A percentile compares a stretch with the other conserved stretches of the same genome.
phyloP scores from a whole-genome alignment of 2,888 invertebrate genomes.

The Abrostola triplasia region DNA sequence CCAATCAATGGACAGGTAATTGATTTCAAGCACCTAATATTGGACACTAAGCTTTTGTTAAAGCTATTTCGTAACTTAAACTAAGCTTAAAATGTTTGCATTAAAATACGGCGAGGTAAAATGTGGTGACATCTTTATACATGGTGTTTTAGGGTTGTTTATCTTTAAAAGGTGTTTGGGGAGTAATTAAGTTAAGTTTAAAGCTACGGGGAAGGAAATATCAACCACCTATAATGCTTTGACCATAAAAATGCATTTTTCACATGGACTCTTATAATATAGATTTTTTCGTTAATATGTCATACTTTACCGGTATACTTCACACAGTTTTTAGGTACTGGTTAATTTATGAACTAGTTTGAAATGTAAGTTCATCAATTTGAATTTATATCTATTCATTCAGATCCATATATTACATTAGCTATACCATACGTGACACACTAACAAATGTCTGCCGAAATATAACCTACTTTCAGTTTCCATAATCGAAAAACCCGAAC shows the following conservation, averaged over 20 bases:
- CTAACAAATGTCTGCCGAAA: too few relatives aligned
- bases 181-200: conserved; percentile 7
- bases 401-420: too few relatives aligned
- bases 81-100: conserved; percentile 49
- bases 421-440: too few relatives aligned
- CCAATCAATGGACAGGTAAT: conserved; percentile 88
- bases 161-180: conserved; percentile 15
- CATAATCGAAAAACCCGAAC: too few relatives aligned
- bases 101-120: conserved; percentile 29
- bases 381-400: too few relatives aligned
- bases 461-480: too few relatives aligned
- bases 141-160: conserved; percentile 29
- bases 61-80: conserved; percentile 52
- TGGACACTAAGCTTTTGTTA: conserved; percentile 67
- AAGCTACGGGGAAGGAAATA: neutral
- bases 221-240: neutral
- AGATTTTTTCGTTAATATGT: too few relatives aligned
- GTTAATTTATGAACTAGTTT: too few relatives aligned
- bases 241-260: neutral
- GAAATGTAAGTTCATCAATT: too few relatives aligned
- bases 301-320: too few relatives aligned
- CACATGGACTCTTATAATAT: too few relatives aligned
- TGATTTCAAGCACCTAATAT: conserved; percentile 85
- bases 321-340: too few relatives aligned
- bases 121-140: conserved; percentile 41